Percentiles rank a stretch among this genome's conserved stretches.
phyloP scores from a whole-genome alignment of 2,797 vertebrate genomes.

The Sphenodon punctatus region DNA sequence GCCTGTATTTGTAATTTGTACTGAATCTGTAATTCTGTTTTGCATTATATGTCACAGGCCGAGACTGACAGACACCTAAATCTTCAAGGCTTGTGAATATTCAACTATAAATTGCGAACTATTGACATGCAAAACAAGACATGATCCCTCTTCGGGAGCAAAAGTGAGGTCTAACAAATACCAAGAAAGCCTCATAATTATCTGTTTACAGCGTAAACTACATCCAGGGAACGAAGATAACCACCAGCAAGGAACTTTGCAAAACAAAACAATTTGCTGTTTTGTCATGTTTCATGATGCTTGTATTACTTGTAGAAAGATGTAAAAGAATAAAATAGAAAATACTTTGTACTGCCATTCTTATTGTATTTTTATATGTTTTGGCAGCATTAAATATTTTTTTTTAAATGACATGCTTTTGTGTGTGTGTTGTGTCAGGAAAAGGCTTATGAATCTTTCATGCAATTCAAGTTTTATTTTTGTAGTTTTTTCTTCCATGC shows the following conservation, averaged over 20 bases:
- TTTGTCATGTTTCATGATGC: conserved; percentile 76
- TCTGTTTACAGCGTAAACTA: conserved; percentile 85
- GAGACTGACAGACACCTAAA: conserved; percentile 85
- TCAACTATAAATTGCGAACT: conserved; percentile 82
- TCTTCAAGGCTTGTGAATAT: conserved; percentile 80
- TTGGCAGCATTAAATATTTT: conserved; percentile 89
- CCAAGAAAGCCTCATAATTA: conserved; percentile 74
- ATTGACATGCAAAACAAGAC: conserved; percentile 81
- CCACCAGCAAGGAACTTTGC: conserved; percentile 80
- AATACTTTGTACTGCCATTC: conserved; percentile 83
- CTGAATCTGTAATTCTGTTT: conserved; percentile 82
- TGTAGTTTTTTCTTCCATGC: too few relatives aligned
- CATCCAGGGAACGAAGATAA: conserved; percentile 79
- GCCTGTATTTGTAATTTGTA: conserved; percentile 60
- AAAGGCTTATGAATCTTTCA: neutral
- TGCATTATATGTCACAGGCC: conserved; percentile 85
- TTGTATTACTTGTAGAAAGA: conserved; percentile 79
- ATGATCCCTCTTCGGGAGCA: conserved; percentile 78
- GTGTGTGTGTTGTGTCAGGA: conserved; percentile 69
- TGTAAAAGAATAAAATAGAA: conserved; percentile 78
- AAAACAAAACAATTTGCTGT: conserved; percentile 70
- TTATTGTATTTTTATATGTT: conserved; percentile 84
- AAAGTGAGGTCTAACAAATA: conserved; percentile 77
- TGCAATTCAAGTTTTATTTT: neutral
- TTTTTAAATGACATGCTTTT: conserved; percentile 74